These are phyloP conservation scores for Schrankia costaestrigalis DNA, from an alignment of 2,888 invertebrate genomes.

Conservation along the genomic window DNA sequence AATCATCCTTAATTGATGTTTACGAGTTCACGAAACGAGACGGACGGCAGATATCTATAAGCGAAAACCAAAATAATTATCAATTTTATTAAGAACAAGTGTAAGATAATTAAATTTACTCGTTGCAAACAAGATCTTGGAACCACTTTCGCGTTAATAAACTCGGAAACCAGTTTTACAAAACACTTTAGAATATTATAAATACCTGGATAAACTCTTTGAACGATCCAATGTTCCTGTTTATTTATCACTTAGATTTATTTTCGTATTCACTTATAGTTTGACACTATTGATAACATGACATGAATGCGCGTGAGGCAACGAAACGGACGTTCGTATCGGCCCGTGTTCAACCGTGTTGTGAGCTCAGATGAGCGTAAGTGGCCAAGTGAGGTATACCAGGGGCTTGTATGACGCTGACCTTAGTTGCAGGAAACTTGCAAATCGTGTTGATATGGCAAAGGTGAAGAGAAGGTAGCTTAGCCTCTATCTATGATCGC, in stretches of 20 bases:
- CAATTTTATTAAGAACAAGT: neutral
- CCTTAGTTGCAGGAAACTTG: slow-evolving; percentile 55
- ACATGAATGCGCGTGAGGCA: slow-evolving; percentile 34
- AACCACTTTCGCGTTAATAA: slow-evolving; percentile 54
- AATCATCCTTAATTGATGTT: no score
- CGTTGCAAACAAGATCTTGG: slow-evolving; percentile 16
- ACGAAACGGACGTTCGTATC: slow-evolving; percentile 41
- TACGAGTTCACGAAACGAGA: no score
- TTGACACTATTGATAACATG: slow-evolving; percentile 38
- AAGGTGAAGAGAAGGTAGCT: slow-evolving; percentile 27
- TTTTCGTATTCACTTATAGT: slow-evolving; percentile 41
- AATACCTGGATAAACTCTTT: slow-evolving; percentile 58
- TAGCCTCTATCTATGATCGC: no score
- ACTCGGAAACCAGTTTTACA: slow-evolving; percentile 57
- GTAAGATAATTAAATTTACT: slow-evolving; percentile 2
- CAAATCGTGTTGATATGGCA: slow-evolving; percentile 41
- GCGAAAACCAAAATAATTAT: neutral
- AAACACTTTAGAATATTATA: slow-evolving; percentile 47
- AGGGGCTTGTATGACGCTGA: slow-evolving; percentile 34
- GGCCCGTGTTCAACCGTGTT: slow-evolving; percentile 38
- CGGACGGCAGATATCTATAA: no score
- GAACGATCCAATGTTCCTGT: no score
- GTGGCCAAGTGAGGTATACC: no score
- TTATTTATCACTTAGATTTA: no score
- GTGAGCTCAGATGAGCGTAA: no score